Evolutionary conservation across 2,888 invertebrate species (phyloP).

Genomic region (Spodoptera picta): DNA sequence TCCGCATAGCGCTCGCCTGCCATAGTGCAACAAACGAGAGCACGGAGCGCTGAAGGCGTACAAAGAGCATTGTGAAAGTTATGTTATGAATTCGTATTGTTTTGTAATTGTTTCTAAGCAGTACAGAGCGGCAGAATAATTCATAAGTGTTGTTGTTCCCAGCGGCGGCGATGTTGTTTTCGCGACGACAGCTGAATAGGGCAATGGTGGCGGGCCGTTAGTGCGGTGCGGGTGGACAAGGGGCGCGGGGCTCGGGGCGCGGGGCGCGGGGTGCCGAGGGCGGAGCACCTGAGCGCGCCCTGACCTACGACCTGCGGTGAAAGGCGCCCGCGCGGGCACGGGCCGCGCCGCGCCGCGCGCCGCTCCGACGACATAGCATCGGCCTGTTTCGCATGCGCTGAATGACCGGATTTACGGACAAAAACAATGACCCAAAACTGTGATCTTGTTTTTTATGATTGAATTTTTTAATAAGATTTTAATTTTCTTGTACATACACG

Average conservation of each 20-base stretch:
- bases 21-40: constrained; percentile 59
- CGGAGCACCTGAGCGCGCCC: constrained; percentile 89
- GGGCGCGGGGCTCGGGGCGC: constrained; percentile 57
- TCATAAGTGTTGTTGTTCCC: constrained; percentile 84
- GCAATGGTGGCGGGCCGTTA: constrained; percentile 82
- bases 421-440: constrained; percentile 65
- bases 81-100: constrained; percentile 83
- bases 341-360: constrained; percentile 58
- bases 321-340: constrained; percentile 84
- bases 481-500: constrained; percentile 9
- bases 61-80: constrained; percentile 81
- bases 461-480: constrained; percentile 39
- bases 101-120: constrained; percentile 85
- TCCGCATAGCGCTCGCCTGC: constrained; percentile 27
- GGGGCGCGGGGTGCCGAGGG: constrained; percentile 71
- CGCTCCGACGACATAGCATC: constrained; percentile 76
- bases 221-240: constrained; percentile 64
- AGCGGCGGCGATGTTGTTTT: constrained; percentile 79
- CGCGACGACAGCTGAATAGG: constrained; percentile 86
- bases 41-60: constrained; percentile 67
- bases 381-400: constrained; percentile 71
- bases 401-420: constrained; percentile 74
- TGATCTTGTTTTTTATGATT: constrained; percentile 53
- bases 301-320: constrained; percentile 88
- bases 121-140: constrained; percentile 82